Base-by-base conservation (phyloP, 2,888 invertebrate genomes). In the Plemyria rubiginata region DNA sequence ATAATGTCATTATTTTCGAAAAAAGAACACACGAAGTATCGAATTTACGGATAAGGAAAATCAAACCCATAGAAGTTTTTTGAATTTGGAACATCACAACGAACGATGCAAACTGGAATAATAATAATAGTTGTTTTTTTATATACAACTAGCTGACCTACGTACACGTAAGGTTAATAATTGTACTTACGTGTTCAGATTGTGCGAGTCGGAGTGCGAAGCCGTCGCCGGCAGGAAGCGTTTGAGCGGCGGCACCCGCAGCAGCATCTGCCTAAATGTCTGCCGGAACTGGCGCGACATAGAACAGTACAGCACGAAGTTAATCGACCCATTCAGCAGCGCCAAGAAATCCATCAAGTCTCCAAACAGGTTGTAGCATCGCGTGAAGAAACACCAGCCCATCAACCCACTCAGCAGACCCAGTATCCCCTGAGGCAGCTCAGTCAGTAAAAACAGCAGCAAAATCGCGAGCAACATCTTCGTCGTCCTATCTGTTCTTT, bases 221-320 rank as follows among this genome's bases (percentile, higher is more conserved):
- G 92, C 92, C 0, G 93, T 86, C 0, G 94, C 92, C 0, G 94
- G 93, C 65, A 94, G 85, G 89, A 95, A 95, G 60, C 94, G 93
- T 15, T 93, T 92, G 65, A 95, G 84, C 36, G 94, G 94, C 62
- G 93, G 94, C n/a, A 55, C 55, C 2, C 95, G 95, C 67, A 94
- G 93, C 79, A 97, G 95, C 75, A 97, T 87, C 77, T 95, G 94
- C 11, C 95, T 93, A 81, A 96, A 97, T 0, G 96, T 96, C 72
- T 94, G 95, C 13, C 99, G 94, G 85, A 99, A 99, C 93, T 98
- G 98, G 67, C 97, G 94, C 66, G 98, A 98, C 98, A 99, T 98
- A 56, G 97, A 94, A 79, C 98, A 98, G 84, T 98, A 99, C 48
- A 99, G 93, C 58, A 98, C 96, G 80, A 99, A 99, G 87, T 98